These are phyloP conservation scores for Python bivittatus DNA, from an alignment of 2,113 vertebrate genomes.

Conservation along the genomic window DNA sequence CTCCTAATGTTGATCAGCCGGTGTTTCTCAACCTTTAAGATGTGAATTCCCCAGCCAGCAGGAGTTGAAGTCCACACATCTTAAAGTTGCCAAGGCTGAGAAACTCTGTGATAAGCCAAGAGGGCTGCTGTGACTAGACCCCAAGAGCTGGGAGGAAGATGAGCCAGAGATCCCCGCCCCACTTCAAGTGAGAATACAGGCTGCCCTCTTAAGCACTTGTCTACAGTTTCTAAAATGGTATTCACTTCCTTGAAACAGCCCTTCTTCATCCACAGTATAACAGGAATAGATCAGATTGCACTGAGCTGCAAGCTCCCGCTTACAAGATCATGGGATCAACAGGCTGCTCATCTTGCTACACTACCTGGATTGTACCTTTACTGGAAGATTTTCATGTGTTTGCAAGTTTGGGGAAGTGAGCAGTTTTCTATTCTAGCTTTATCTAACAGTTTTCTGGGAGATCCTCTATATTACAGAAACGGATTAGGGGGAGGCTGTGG, in stretches of 20 bases:
- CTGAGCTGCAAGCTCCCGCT: not conserved
- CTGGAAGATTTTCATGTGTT: not conserved
- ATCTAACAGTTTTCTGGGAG: not conserved
- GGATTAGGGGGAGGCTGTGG: not conserved
- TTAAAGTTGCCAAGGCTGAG: no score
- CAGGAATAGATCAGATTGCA: not conserved
- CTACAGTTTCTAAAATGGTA: not conserved
- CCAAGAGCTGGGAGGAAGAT: not conserved
- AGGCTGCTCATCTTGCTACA: not conserved
- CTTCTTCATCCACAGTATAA: not conserved
- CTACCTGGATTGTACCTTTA: not conserved
- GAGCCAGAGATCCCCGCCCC: not conserved
- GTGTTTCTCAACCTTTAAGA: not conserved
- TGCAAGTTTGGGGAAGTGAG: not conserved
- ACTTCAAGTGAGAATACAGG: not conserved
- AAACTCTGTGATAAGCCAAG: no score
- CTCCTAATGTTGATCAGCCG: not conserved
- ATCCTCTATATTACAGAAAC: not conserved
- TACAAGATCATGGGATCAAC: not conserved
- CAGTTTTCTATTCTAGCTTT: not conserved
- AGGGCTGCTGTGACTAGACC: not conserved
- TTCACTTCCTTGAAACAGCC: not conserved
- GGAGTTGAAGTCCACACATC: no score
- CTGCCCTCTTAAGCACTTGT: not conserved
- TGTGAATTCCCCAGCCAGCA: not conserved